Conservation (phyloP, 2,113 vertebrate genomes). For the Oophaga pumilio region DNA sequence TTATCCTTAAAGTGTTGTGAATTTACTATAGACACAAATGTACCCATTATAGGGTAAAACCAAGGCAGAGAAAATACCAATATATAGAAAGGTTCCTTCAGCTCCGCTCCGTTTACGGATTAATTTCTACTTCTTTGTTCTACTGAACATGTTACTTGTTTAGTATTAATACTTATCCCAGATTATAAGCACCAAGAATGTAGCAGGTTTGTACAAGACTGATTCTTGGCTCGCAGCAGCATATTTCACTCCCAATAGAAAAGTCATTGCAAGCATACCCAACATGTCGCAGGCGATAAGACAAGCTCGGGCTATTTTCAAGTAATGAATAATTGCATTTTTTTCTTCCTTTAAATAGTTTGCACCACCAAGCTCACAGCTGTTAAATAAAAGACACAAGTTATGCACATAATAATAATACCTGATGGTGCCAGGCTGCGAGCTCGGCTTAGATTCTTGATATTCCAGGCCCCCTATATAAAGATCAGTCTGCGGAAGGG, state of each 20-base stretch:
- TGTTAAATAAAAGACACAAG: conserved; percentile 25
- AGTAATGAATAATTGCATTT: conserved; percentile 27
- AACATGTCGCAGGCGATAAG: conserved; percentile 10
- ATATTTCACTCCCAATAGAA: conserved; percentile 3
- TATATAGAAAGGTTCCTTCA: not conserved
- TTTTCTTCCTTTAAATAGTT: conserved; percentile 24
- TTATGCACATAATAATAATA: conserved; percentile 43
- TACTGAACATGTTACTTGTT: not conserved
- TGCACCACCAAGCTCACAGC: conserved; percentile 18
- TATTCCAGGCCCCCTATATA: conserved; percentile 52
- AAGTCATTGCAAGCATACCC: not conserved
- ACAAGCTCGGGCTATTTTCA: conserved; percentile 12
- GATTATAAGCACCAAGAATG: conserved; percentile 21
- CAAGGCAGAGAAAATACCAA: not conserved
- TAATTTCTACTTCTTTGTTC: not conserved
- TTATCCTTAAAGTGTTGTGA: not conserved
- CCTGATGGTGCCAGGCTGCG: conserved; percentile 53
- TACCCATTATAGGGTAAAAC: not conserved
- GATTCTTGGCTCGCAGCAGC: conserved; percentile 1
- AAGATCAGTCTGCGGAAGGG: conserved; percentile 44
- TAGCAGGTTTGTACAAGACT: conserved; percentile 34
- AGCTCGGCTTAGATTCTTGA: conserved; percentile 43
- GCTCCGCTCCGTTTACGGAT: not conserved
- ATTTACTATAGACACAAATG: not conserved
- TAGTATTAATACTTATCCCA: conserved; percentile 15